phyloP scores from a whole-genome alignment of 2,113 vertebrate genomes.

The Oryzias woworae region DNA sequence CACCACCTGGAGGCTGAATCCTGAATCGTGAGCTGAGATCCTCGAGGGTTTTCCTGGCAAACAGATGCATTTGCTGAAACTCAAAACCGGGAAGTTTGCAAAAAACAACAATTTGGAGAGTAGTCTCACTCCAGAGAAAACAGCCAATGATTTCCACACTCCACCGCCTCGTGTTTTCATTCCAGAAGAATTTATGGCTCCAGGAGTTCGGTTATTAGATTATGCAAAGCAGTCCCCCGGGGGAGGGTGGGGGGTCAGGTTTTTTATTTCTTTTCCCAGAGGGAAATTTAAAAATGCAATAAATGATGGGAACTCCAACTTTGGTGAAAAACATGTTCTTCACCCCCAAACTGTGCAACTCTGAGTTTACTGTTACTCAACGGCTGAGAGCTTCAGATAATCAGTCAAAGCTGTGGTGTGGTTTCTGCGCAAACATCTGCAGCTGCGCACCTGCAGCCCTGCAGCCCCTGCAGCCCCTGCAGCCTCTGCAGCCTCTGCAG shows the following conservation, averaged over 20 bases:
- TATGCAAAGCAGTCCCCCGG: constrained; percentile 52
- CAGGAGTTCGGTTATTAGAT: constrained; percentile 24
- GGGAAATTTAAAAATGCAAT: constrained; percentile 30
- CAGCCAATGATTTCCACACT: constrained; percentile 62
- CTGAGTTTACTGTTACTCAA: constrained; percentile 51
- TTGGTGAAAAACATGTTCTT: constrained; percentile 52
- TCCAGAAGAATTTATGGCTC: constrained; percentile 51
- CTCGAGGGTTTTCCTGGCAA: constrained; percentile 37
- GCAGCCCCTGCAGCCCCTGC: no score
- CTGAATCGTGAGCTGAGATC: constrained; percentile 37
- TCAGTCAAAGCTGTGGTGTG: no score
- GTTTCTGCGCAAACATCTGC: no score
- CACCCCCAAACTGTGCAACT: constrained; percentile 40
- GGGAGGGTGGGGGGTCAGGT: constrained; percentile 19
- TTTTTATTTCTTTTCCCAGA: constrained; percentile 23
- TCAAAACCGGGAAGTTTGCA: constrained; percentile 62
- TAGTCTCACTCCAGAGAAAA: constrained; percentile 62
- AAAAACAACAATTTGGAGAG: constrained; percentile 50
- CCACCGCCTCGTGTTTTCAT: constrained; percentile 50
- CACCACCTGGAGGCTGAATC: not conserved
- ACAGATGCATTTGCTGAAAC: constrained; percentile 63
- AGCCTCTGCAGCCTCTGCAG: no score
- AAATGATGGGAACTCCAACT: constrained; percentile 20
- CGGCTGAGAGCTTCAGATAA: not conserved
- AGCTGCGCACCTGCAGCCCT: no score